phyloP scores from a whole-genome alignment of 2,113 vertebrate species.

The Trematocara variabile region DNA sequence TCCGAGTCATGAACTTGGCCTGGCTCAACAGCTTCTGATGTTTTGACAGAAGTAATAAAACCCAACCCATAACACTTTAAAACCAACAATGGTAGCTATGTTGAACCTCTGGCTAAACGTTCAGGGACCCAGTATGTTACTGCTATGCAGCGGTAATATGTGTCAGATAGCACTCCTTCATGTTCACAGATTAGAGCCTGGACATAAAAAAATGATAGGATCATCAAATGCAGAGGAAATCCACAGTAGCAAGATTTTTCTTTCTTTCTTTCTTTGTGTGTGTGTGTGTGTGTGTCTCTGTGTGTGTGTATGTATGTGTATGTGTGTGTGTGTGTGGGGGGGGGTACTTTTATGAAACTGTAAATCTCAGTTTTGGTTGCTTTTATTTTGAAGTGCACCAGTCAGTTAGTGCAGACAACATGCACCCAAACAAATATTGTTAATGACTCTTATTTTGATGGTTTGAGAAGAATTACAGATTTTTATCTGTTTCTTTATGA shows the following conservation, averaged over 20 bases:
- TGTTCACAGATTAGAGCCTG: conserved; percentile 64
- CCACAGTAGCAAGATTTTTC: not conserved
- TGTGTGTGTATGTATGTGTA: no score
- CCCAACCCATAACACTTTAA: conserved; percentile 72
- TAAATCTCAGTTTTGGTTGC: not conserved
- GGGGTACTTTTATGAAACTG: not conserved
- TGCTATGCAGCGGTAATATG: conserved; percentile 58
- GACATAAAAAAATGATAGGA: conserved; percentile 32
- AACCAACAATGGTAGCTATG: conserved; percentile 71
- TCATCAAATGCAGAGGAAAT: conserved; percentile 1
- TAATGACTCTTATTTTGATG: not conserved
- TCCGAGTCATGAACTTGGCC: conserved; percentile 54
- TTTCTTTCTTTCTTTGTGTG: not conserved
- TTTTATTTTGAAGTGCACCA: not conserved
- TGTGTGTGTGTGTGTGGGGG: not conserved
- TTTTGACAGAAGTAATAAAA: conserved; percentile 78
- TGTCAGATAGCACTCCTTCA: conserved; percentile 38
- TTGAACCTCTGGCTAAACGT: conserved; percentile 66
- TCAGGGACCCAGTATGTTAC: conserved; percentile 44
- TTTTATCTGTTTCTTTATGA: not conserved
- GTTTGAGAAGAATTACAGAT: not conserved
- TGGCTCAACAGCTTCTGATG: conserved; percentile 61
- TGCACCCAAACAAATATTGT: not conserved
- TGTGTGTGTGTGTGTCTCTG: no score
- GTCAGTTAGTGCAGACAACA: not conserved